A percentile compares a stretch with the other conserved stretches of the same genome.
Conservation (phyloP, 2,113 vertebrate genomes). For the Maccullochella peelii region DNA sequence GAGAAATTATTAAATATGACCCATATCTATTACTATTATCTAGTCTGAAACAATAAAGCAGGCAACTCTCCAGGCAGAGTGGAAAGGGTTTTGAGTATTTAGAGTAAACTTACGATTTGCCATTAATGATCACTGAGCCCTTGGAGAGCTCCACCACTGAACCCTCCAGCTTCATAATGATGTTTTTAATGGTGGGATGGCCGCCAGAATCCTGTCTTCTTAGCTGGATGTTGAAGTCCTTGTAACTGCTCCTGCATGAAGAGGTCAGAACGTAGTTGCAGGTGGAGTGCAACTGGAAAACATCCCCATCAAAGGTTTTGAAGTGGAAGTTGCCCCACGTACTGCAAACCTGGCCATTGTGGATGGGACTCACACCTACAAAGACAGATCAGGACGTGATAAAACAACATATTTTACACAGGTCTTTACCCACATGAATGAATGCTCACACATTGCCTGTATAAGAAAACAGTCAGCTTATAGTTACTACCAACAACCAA, state of each 20-base stretch:
- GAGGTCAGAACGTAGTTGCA: conserved; percentile 90
- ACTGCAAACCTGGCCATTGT: conserved; percentile 89
- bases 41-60: neutral
- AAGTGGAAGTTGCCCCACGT: conserved; percentile 93
- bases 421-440: neutral
- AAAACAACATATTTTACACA: neutral
- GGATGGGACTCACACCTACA: conserved; percentile 81
- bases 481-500: neutral
- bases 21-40: neutral
- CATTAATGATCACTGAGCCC: conserved; percentile 72
- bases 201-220: conserved; percentile 71
- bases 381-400: neutral
- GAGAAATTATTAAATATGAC: neutral
- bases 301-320: conserved; percentile 91
- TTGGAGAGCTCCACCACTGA: conserved; percentile 81
- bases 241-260: conserved; percentile 83
- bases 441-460: neutral
- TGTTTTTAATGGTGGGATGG: conserved; percentile 64
- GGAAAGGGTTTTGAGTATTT: neutral
- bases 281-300: conserved; percentile 88
- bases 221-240: conserved; percentile 91
- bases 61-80: too few relatives aligned
- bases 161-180: conserved; percentile 88
- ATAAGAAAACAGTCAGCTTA: neutral
- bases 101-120: conserved; percentile 79